These are phyloP conservation scores for Leptopilina myrica DNA, from an alignment of 2,888 invertebrate genomes.

Conservation along the genomic window DNA sequence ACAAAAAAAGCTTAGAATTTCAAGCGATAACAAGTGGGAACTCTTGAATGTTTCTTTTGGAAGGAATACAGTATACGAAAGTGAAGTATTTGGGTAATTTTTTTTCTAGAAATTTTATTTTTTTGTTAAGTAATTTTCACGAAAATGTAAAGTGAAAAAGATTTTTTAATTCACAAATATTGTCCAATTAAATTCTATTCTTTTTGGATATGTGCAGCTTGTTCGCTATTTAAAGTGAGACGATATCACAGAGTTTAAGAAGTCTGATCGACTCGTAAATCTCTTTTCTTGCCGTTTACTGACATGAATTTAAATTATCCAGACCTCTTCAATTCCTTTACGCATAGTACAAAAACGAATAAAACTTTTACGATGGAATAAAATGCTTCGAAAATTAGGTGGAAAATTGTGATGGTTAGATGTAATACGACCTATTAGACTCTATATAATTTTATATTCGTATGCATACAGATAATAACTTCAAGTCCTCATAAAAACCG, in stretches of 20 bases:
- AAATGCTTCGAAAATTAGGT: slow-evolving; percentile 2
- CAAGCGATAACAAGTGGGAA: not conserved
- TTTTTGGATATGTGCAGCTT: not conserved
- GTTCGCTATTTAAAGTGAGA: not conserved
- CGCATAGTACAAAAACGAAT: slow-evolving; percentile 28
- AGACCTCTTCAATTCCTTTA: slow-evolving; percentile 7
- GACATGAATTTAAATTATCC: slow-evolving; percentile 28
- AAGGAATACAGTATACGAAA: not conserved
- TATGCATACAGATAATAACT: not conserved
- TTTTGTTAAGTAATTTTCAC: no score
- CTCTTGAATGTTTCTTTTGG: not conserved
- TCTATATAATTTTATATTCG: not conserved
- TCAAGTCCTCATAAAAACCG: not conserved
- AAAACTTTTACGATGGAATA: slow-evolving; percentile 4
- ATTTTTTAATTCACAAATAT: no score
- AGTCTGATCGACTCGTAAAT: slow-evolving; percentile 23
- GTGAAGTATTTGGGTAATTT: not conserved
- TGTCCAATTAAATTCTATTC: no score
- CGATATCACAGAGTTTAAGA: slow-evolving; percentile 16
- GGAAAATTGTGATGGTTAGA: not conserved
- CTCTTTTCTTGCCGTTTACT: slow-evolving; percentile 29
- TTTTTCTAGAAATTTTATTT: not conserved
- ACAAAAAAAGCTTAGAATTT: not conserved
- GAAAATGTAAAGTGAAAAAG: no score
- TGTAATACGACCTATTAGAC: not conserved